These are phyloP conservation scores for Glossophaga mutica DNA, from an alignment of 2,797 vertebrate species.

Conservation along the genomic window DNA sequence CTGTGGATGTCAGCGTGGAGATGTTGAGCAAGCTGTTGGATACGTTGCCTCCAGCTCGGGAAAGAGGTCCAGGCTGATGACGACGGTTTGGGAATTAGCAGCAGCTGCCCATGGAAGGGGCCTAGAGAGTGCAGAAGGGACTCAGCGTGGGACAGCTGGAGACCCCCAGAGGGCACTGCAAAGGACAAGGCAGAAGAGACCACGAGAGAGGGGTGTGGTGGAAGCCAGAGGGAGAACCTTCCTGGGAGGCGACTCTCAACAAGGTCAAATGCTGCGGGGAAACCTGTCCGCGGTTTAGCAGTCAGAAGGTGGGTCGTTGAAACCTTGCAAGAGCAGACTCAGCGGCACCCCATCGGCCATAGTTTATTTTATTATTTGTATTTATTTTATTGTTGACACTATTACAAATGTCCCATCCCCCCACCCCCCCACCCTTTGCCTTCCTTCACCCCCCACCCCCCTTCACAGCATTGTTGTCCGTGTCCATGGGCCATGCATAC, in stretches of 20 bases:
- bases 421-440: too few species aligned
- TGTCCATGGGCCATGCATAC: neutral
- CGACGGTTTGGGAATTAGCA: neutral
- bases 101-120: neutral
- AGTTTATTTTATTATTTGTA: neutral
- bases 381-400: neutral
- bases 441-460: neutral
- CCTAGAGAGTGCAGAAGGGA: neutral
- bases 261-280: neutral
- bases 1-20: neutral
- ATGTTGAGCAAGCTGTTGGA: too few species aligned
- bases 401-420: neutral
- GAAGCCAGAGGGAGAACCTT: neutral
- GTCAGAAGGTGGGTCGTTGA: neutral
- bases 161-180: neutral
- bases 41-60: neutral
- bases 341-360: neutral
- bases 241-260: neutral
- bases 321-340: neutral
- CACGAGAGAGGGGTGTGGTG: too few species aligned
- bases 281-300: neutral
- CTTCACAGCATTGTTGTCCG: neutral
- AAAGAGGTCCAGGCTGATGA: neutral
- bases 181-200: neutral
- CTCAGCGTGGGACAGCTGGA: neutral